Percentiles rank a stretch among this genome's conserved stretches.
Evolutionary conservation across 2,888 invertebrate species (phyloP).

Genomic region (Diplolepis rosae): DNA sequence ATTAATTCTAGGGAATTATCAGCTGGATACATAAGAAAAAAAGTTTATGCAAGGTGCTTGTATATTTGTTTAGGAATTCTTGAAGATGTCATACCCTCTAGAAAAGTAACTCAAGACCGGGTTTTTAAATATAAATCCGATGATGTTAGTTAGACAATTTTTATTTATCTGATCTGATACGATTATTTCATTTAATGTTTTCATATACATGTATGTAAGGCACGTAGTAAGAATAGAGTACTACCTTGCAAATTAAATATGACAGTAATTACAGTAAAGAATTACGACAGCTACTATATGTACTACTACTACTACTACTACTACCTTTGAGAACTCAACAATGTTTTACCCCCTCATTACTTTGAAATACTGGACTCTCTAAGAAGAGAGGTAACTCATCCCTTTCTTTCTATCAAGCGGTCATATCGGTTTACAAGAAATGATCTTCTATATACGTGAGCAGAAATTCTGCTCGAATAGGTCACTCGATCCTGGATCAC

Average conservation of each 20-base stretch:
- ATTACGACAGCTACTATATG: conserved; percentile 2
- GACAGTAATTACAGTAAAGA: conserved; percentile 16
- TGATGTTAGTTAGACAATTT: not conserved
- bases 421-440: conserved; percentile 18
- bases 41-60: not conserved
- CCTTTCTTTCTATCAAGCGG: conserved; percentile 15
- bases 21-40: conserved; percentile 10
- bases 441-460: conserved; percentile 27
- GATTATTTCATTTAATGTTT: no score
- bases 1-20: conserved; percentile 15
- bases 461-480: conserved; percentile 25
- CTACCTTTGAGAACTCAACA: not conserved
- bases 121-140: not conserved
- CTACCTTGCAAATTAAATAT: not conserved
- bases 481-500: conserved; percentile 19
- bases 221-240: not conserved
- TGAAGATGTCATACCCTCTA: not conserved
- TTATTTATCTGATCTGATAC: no score
- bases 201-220: not conserved
- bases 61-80: conserved; percentile 11
- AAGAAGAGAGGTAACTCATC: not conserved
- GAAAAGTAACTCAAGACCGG: not conserved
- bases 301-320: not conserved
- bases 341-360: conserved; percentile 13
- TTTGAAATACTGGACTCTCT: not conserved